Conservation (phyloP, 2,888 invertebrate species). For the Cheilosia variabilis region DNA sequence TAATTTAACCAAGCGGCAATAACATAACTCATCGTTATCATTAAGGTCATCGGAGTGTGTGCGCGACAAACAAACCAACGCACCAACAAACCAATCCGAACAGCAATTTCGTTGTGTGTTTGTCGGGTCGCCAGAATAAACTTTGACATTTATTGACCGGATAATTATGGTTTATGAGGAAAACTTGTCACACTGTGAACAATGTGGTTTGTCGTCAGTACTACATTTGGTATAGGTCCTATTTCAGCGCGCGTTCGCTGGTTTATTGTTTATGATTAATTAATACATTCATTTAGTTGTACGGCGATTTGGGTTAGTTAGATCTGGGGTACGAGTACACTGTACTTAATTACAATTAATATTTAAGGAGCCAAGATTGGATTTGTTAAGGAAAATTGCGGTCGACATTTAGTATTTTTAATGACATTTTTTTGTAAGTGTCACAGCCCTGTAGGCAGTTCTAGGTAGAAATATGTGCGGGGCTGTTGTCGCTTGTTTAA, state of each 20-base stretch:
- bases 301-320: neutral
- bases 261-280: slow-evolving; percentile 69
- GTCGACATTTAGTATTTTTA: neutral
- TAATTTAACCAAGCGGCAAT: slow-evolving; percentile 68
- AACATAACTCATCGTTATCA: slow-evolving; percentile 72
- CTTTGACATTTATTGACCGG: slow-evolving; percentile 74
- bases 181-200: slow-evolving; percentile 59
- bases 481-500: neutral
- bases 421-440: neutral
- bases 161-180: slow-evolving; percentile 71
- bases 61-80: slow-evolving; percentile 16
- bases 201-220: slow-evolving; percentile 11
- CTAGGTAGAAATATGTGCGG: too few relatives aligned
- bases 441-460: neutral
- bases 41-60: slow-evolving; percentile 63
- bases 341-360: neutral
- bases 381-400: neutral
- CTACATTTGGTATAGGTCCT: slow-evolving; percentile 3
- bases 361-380: neutral
- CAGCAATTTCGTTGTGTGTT: slow-evolving; percentile 11
- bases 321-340: neutral
- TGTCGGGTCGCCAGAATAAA: slow-evolving; percentile 43
- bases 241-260: neutral
- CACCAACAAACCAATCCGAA: slow-evolving; percentile 7
- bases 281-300: slow-evolving; percentile 62